These are phyloP conservation scores for pig (Sus scrofa) DNA, from an alignment of 2,113 vertebrate species.

Conservation along the genomic window DNA sequence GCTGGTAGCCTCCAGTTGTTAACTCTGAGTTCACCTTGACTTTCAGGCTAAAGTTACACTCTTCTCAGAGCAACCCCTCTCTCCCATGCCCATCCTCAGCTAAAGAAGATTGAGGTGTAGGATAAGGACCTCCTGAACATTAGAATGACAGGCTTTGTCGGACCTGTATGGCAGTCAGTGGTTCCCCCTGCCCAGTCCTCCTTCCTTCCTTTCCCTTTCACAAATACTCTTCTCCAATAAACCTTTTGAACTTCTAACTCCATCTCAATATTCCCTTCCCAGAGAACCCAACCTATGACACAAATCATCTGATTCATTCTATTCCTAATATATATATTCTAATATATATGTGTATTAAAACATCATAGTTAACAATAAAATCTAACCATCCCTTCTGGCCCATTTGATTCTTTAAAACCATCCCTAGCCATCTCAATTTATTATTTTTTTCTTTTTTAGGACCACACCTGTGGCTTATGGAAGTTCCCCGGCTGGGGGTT, in stretches of 20 bases:
- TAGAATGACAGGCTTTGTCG: background rate
- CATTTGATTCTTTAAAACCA: slow-evolving; percentile 28
- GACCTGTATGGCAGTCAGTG: background rate
- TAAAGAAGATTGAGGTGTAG: background rate
- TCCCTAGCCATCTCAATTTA: background rate
- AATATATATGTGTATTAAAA: too few species aligned
- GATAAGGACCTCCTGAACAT: background rate
- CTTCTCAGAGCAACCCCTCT: background rate
- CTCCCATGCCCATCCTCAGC: background rate
- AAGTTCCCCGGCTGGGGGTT: too few species aligned
- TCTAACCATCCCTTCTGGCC: background rate
- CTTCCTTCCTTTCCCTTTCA: background rate
- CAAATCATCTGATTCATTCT: background rate
- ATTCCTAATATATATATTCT: too few species aligned
- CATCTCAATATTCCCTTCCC: background rate
- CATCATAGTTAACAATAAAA: slow-evolving; percentile 30
- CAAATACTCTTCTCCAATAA: background rate
- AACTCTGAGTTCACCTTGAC: background rate
- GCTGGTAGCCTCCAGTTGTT: background rate
- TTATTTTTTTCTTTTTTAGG: too few species aligned
- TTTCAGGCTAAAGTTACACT: background rate
- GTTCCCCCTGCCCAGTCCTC: background rate
- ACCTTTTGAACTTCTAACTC: background rate
- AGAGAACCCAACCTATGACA: background rate
- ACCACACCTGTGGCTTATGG: too few species aligned